Evolutionary conservation across 1,140 invertebrate genomes (phyloP).

Genomic region (Hyposmocoma kahamanoa): DNA sequence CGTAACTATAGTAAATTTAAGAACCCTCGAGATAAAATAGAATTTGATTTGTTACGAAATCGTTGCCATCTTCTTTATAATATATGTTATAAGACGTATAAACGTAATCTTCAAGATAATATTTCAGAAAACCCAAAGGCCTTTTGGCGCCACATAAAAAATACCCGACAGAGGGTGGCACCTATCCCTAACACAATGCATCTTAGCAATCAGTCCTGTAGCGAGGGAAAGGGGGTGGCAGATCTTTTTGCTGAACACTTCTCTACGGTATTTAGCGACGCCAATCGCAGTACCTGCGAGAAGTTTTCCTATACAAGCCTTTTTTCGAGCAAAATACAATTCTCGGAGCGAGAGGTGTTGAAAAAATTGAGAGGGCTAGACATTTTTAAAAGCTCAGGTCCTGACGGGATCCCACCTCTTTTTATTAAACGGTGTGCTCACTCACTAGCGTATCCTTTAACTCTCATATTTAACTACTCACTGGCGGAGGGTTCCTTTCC

Average conservation of each 20-base stretch:
- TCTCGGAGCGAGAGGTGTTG: too few species aligned
- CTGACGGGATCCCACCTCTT: too few species aligned
- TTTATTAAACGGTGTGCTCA: too few species aligned
- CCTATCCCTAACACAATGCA: not conserved
- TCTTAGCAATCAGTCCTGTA: not conserved
- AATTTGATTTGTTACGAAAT: not conserved
- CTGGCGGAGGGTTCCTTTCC: too few species aligned
- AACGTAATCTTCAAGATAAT: not conserved
- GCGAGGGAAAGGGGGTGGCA: not conserved
- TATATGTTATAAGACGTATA: not conserved
- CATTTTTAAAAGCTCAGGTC: too few species aligned
- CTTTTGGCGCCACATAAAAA: not conserved
- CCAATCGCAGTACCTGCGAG: too few species aligned
- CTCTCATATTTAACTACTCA: too few species aligned
- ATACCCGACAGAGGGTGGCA: not conserved
- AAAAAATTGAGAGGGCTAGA: too few species aligned
- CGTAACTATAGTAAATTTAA: not conserved
- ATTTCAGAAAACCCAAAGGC: not conserved
- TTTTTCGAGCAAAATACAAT: too few species aligned
- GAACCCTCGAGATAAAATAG: not conserved
- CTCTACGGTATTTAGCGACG: not conserved
- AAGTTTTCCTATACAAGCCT: too few species aligned
- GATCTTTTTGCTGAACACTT: not conserved
- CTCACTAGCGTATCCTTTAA: too few species aligned
- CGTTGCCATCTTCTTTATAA: not conserved